Conservation (phyloP, 2,888 invertebrate genomes). For the Minunthozetes semirufus region DNA sequence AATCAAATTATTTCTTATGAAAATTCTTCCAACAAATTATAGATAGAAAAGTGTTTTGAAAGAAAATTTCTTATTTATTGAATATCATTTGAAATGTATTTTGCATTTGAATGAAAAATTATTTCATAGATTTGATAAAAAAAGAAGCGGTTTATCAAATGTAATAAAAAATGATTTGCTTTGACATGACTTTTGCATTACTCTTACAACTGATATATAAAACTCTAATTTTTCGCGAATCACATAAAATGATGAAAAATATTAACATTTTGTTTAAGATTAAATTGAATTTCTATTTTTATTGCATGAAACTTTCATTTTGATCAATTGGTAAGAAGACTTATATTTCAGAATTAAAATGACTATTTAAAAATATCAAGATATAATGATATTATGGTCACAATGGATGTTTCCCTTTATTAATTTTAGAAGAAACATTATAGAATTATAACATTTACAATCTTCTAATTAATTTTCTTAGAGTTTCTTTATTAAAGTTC, state of each 20-base stretch:
- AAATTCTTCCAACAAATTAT: not conserved
- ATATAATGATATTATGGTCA: too few species aligned
- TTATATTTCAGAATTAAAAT: too few species aligned
- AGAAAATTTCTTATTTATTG: not conserved
- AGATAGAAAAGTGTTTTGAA: not conserved
- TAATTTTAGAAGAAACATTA: too few species aligned
- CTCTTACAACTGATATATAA: not conserved
- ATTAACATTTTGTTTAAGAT: not conserved
- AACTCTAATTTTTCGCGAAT: not conserved
- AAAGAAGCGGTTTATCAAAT: not conserved
- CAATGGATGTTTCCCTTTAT: too few species aligned
- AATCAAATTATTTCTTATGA: not conserved
- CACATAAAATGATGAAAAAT: not conserved
- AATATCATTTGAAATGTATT: not conserved
- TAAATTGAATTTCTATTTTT: too few species aligned
- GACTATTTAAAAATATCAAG: too few species aligned
- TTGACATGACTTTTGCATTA: conserved; percentile 11
- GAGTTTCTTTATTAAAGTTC: too few species aligned
- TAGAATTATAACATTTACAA: too few species aligned
- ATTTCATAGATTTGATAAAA: not conserved
- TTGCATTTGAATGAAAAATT: not conserved
- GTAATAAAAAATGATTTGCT: not conserved
- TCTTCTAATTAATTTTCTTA: too few species aligned
- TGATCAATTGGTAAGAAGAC: too few species aligned
- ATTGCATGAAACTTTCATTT: too few species aligned